phyloP scores from a whole-genome alignment of 2,113 vertebrate genomes.

The Corapipo altera region DNA sequence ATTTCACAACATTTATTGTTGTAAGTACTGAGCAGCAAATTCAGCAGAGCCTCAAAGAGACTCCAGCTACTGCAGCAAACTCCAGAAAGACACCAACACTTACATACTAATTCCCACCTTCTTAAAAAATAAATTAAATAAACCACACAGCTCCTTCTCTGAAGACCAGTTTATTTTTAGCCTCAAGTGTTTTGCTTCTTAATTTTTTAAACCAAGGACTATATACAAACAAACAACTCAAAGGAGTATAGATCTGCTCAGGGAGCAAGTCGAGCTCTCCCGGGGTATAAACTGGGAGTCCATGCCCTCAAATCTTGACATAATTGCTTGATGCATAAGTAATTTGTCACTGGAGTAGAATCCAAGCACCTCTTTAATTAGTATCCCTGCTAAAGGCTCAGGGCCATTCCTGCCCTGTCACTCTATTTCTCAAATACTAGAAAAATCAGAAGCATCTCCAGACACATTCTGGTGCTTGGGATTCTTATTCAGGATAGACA shows the following conservation, averaged over 20 bases:
- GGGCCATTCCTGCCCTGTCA: neutral
- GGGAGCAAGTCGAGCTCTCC: neutral
- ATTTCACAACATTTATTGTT: neutral
- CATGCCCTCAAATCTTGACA: neutral
- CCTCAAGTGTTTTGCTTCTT: neutral
- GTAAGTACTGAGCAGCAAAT: neutral
- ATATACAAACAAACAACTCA: neutral
- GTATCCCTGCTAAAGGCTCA: neutral
- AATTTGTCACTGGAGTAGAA: neutral
- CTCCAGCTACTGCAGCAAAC: neutral
- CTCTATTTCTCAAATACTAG: neutral
- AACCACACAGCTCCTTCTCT: neutral
- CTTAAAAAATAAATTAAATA: neutral
- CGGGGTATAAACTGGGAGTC: neutral
- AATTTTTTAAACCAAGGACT: neutral
- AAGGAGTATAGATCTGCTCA: neutral
- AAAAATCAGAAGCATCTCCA: neutral
- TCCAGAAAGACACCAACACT: neutral
- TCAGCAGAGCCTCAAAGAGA: neutral
- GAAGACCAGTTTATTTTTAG: neutral
- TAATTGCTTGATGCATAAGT: neutral
- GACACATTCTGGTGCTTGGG: neutral
- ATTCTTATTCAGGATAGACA: neutral
- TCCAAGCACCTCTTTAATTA: neutral
- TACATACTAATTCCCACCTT: neutral